Evolutionary conservation across 2,113 vertebrate species (phyloP), one percentile per base, ranked within the genome.

Genomic region (Holacanthus passer): DNA sequence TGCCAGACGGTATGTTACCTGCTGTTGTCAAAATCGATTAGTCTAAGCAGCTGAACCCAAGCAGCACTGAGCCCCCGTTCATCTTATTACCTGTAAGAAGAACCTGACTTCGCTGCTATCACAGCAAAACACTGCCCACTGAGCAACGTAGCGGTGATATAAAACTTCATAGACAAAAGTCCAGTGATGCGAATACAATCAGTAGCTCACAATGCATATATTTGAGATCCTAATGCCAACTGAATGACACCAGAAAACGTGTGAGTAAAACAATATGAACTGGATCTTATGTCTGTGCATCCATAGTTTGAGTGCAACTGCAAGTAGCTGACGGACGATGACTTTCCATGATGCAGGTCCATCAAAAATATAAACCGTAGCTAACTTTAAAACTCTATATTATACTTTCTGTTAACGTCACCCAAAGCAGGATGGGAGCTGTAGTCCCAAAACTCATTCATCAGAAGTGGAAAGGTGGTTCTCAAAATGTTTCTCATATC

Each of bases 1-100:
- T 71, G 83, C 70, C 87, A 89, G 80, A 83, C 69, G 63, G n/a
- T 47, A 50, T 29, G 73, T 75, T 84, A 88, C 83, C 77, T 79
- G 83, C 84, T 43, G 76, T 60, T 89, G 89, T 90, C 92, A 83
- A n/a, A 65, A 82, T 76, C 60, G 52, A 93, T 94, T 90, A 88
- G 83, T 63, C 81, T 90, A 91, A 94, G 77, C 87, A 78, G 79
- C 52, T 75, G 69, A 86, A 82, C 24, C 52, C 22, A 22, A 67
- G 84, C 77, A 71, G 76, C 76, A 14, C 65, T 45, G 53, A 90
- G 76, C 87, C 76, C 0, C 35, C 9, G 68, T 63, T 87, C 83
- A 85, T 83, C 81, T 71, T 37, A 62, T 88, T 86, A 88, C 60
- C 81, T 52, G 56, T 0, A 22, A 56, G 48, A 59, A n/a, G 12